A percentile compares a stretch with the other conserved stretches of the same genome.
Evolutionary conservation across 2,888 invertebrate species (phyloP).

Genomic region (Oasisia sp.): DNA sequence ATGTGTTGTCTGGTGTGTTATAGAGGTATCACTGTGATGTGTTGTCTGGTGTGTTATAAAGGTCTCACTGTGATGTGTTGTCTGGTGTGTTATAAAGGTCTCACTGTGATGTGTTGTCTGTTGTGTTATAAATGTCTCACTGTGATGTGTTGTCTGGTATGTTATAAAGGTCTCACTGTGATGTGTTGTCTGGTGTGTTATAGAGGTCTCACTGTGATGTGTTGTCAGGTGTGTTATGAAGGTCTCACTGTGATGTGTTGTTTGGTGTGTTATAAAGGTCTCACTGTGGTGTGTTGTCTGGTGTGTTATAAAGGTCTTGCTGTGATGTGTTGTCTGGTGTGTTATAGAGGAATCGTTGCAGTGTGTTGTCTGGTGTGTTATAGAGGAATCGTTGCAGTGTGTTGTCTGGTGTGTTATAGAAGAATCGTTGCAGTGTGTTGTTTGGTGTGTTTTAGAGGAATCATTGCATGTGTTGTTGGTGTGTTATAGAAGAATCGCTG

Average conservation of each 20-base stretch:
- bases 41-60: not conserved
- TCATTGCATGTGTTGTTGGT: not conserved
- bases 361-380: not conserved
- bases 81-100: not conserved
- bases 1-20: not conserved
- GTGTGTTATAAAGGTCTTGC: not conserved
- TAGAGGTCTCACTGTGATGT: not conserved
- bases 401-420: not conserved
- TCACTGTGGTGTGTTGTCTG: not conserved
- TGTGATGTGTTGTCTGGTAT: not conserved
- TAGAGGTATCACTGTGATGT: not conserved
- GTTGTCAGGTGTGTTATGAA: not conserved
- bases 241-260: not conserved
- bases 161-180: not conserved
- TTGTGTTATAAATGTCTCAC: not conserved
- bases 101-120: not conserved
- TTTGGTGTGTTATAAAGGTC: not conserved
- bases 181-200: not conserved
- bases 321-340: not conserved
- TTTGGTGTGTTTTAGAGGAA: not conserved
- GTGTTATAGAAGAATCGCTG: too few species aligned
- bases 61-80: not conserved
- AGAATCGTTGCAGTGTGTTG: not conserved
- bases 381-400: not conserved
- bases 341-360: not conserved